These are phyloP conservation scores for Adelognathus sp. DNA, from an alignment of 2,888 invertebrate genomes.

Conservation along the genomic window DNA sequence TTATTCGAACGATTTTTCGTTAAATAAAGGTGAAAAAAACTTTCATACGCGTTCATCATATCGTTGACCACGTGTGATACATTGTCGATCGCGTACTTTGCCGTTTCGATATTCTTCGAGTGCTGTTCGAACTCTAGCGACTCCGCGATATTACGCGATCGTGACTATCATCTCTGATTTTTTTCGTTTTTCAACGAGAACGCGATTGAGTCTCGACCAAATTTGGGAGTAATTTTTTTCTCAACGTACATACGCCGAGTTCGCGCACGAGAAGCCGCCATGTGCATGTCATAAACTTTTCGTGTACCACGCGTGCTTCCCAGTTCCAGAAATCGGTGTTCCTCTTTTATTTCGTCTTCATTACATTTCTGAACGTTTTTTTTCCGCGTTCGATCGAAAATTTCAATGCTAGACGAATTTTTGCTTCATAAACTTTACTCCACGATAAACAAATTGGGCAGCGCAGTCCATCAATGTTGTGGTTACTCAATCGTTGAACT, in stretches of 20 bases:
- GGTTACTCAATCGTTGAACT: not conserved
- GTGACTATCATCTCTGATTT: too few relatives aligned
- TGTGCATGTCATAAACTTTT: constrained; percentile 62
- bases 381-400: not conserved
- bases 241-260: not conserved
- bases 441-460: not conserved
- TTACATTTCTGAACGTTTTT: not conserved
- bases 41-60: not conserved
- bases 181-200: not conserved
- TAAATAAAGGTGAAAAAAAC: constrained; percentile 6
- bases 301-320: not conserved
- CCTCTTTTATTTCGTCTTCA: not conserved
- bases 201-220: not conserved
- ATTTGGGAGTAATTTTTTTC: not conserved
- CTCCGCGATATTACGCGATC: not conserved
- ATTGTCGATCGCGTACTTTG: constrained; percentile 30
- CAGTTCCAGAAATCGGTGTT: not conserved
- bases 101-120: constrained; percentile 2
- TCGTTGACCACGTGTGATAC: constrained; percentile 60
- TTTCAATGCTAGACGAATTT: not conserved
- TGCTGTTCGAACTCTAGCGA: not conserved
- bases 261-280: constrained; percentile 60
- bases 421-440: not conserved
- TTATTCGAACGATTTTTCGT: not conserved
- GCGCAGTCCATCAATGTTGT: not conserved